Percentiles rank a stretch among this genome's conserved stretches.
Evolutionary conservation across 2,113 vertebrate species (phyloP).

Genomic region (Dicaeum eximium): DNA sequence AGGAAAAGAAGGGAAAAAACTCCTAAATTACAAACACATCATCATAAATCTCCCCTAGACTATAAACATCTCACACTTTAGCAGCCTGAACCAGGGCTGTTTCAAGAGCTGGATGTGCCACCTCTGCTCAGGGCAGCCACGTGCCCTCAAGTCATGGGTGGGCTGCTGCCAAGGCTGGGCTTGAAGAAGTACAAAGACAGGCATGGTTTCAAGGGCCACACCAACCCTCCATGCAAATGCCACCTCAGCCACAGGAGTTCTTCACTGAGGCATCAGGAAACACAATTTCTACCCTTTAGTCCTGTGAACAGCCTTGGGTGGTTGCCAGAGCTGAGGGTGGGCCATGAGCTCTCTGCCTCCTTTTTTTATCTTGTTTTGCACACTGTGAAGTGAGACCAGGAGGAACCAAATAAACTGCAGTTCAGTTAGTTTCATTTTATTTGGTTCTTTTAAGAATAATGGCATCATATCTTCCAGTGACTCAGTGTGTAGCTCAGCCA

Average conservation of each 20-base stretch:
- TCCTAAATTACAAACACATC: not conserved
- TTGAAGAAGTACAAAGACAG: not conserved
- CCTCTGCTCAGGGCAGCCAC: not conserved
- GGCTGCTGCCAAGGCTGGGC: not conserved
- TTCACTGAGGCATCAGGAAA: not conserved
- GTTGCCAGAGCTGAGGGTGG: not conserved
- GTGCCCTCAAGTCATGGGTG: rapidly evolving
- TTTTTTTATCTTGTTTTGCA: not conserved
- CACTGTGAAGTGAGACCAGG: not conserved
- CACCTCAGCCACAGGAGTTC: not conserved
- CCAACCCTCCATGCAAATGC: not conserved
- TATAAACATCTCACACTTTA: not conserved
- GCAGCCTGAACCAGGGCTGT: not conserved
- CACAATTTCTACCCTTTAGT: not conserved
- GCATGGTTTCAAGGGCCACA: not conserved
- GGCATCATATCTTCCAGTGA: not conserved
- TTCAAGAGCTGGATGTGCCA: not conserved
- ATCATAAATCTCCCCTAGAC: not conserved
- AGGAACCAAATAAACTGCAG: slow-evolving; percentile 21
- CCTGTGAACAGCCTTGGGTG: not conserved
- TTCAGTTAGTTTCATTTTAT: not conserved
- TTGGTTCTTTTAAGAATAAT: not conserved
- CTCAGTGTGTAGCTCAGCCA: not conserved
- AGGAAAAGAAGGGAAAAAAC: not conserved
- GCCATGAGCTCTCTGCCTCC: not conserved